Percentiles rank a stretch among this genome's conserved stretches.
phyloP scores from a whole-genome alignment of 2,113 vertebrate species.

The Xiphophorus couchianus region DNA sequence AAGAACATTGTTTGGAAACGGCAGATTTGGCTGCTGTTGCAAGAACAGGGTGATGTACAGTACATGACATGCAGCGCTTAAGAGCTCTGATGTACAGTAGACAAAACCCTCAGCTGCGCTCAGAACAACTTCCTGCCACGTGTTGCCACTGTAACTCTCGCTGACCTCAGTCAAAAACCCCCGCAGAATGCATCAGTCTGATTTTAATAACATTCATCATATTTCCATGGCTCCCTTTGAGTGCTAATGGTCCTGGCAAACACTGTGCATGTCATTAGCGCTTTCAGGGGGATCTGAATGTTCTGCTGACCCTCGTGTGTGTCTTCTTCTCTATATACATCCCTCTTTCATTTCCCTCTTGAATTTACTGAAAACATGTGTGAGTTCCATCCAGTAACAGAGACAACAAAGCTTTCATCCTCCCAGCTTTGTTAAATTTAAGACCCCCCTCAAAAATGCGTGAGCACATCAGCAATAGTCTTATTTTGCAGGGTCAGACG shows the following conservation, averaged over 20 bases:
- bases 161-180: not conserved
- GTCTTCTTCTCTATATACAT: constrained; percentile 1
- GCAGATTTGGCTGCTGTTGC: constrained; percentile 15
- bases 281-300: constrained; percentile 37
- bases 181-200: too few species aligned
- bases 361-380: constrained; percentile 32
- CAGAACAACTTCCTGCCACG: constrained; percentile 24
- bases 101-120: not conserved
- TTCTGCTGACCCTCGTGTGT: constrained; percentile 31
- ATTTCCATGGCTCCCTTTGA: constrained; percentile 16
- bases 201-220: too few species aligned
- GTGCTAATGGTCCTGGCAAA: constrained; percentile 42
- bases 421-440: too few species aligned
- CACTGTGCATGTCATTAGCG: constrained; percentile 19
- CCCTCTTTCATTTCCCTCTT: constrained; percentile 34
- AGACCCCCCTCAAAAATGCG: too few species aligned
- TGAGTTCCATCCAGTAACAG: constrained; percentile 19
- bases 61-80: not conserved
- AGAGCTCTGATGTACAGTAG: constrained; percentile 3
- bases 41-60: not conserved
- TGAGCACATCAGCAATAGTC: too few species aligned
- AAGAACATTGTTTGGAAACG: not conserved
- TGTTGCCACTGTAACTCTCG: constrained; percentile 4
- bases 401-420: not conserved
- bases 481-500: too few species aligned